Evolutionary conservation across 2,797 vertebrate genomes (phyloP), one percentile per base, ranked within the genome.

Genomic region (Galago senegalensis): DNA sequence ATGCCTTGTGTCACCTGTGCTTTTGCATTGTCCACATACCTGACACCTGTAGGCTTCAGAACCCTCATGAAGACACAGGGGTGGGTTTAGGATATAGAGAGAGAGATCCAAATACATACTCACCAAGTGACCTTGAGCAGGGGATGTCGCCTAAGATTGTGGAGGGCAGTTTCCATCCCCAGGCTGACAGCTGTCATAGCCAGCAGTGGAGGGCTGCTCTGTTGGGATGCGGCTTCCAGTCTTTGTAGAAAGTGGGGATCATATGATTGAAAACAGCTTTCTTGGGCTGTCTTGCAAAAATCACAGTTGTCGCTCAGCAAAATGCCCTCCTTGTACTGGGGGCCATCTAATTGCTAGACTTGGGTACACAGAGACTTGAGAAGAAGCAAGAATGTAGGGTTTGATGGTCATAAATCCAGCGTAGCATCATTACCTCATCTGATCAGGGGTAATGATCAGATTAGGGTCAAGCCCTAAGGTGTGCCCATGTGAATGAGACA

Each of bases 81-180:
- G 5, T 67, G 12, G 85, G 27, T 46, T 43, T 65, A 61, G 46
- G 46, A n/a, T 25, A 1, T 0, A 2, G 8, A n/a, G 37, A 34
- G 40, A 3, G 37, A 17, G 34, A 53, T 21, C n/a, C 21, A 17
- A 46, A 23, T 1, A 16, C 27, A 4, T 23, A 2, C 1, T 21
- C 2, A 7, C 29, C 2, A 0, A 3, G 23, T 29, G 69, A 29
- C 23, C 77, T 61, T 10, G 31, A 43, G 25, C 17, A 5, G 5
- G 7, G 2, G 25, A 6, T 29, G 4, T 77, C 18, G 31, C 11
- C 1, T 0, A 5, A 23, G 31, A 29, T 11, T 27, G 23, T 20
- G 3, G 63, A 65, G 29, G 63, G 5, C 0, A 1, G 53, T 9
- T 8, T 40, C 25, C 9, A 0, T 53, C 60, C n/a, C 0, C 0